These are phyloP conservation scores for Scolopax mira DNA, from an alignment of 2,113 vertebrate species.

Conservation along the genomic window DNA sequence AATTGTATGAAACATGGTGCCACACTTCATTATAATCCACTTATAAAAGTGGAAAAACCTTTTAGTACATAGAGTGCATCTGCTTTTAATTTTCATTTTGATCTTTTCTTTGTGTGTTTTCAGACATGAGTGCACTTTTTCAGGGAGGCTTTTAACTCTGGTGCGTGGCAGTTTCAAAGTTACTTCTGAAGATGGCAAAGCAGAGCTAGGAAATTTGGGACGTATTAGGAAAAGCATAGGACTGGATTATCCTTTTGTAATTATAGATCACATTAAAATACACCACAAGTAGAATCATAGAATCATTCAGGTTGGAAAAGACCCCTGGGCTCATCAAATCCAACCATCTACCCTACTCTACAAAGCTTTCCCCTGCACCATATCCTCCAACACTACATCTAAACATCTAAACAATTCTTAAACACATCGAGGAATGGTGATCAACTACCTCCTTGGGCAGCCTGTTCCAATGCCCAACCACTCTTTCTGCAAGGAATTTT, in stretches of 20 bases:
- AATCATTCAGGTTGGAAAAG: too few relatives aligned
- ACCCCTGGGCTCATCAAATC: too few relatives aligned
- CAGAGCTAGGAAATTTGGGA: not conserved
- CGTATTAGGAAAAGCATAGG: not conserved
- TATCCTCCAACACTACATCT: too few relatives aligned
- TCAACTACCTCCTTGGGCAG: too few relatives aligned
- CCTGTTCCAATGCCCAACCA: too few relatives aligned
- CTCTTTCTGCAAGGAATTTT: too few relatives aligned
- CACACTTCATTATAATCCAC: conserved; percentile 71
- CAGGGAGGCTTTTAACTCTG: not conserved
- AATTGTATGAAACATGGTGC: conserved; percentile 60
- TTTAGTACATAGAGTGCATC: conserved; percentile 63
- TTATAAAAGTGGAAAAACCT: conserved; percentile 67
- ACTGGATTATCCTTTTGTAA: not conserved
- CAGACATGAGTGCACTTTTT: not conserved
- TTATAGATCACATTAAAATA: not conserved
- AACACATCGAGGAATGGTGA: too few relatives aligned
- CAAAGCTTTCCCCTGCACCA: too few relatives aligned
- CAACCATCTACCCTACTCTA: too few relatives aligned
- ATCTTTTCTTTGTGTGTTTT: conserved; percentile 49
- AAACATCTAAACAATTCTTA: too few relatives aligned
- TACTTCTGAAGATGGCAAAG: not conserved
- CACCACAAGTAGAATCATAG: not conserved
- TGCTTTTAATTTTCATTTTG: conserved; percentile 68
- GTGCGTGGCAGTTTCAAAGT: conserved; percentile 4